A percentile compares a stretch with the other conserved stretches of the same genome.
Conservation (phyloP, 2,888 invertebrate genomes). For the Prenolepis imparis region DNA sequence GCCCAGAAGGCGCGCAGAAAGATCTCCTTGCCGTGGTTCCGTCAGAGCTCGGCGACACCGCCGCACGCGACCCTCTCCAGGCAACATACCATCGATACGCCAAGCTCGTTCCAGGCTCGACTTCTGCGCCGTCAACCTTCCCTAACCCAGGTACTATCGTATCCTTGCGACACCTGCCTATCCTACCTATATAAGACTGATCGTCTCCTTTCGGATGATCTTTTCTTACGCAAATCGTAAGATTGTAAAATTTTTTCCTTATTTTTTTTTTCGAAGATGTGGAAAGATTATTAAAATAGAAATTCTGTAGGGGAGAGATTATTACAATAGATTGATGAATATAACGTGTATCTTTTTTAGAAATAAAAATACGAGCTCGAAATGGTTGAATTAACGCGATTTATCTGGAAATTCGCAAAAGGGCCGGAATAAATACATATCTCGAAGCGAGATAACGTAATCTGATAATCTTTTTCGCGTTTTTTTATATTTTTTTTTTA, state of each 20-base stretch:
- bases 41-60: slow-evolving; percentile 92
- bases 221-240: neutral
- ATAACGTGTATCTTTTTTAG: neutral
- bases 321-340: neutral
- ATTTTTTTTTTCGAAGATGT: neutral
- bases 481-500: neutral
- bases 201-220: neutral
- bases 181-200: neutral
- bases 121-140: slow-evolving; percentile 90
- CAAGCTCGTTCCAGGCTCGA: slow-evolving; percentile 93
- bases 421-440: neutral
- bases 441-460: slow-evolving; percentile 16
- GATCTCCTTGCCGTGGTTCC: slow-evolving; percentile 96
- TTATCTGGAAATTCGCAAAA: neutral
- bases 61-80: slow-evolving; percentile 92
- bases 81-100: slow-evolving; percentile 96
- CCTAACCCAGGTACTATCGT: slow-evolving; percentile 88
- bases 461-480: slow-evolving; percentile 12
- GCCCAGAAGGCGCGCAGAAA: slow-evolving; percentile 92
- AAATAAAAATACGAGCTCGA: neutral
- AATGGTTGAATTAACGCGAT: neutral
- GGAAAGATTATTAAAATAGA: neutral
- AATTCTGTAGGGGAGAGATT: neutral
- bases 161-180: neutral
- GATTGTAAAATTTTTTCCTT: neutral